Evolutionary conservation across 92 coral and sea anemone genomes (phyloP).

Genomic region (Parazoanthus atlanticus): DNA sequence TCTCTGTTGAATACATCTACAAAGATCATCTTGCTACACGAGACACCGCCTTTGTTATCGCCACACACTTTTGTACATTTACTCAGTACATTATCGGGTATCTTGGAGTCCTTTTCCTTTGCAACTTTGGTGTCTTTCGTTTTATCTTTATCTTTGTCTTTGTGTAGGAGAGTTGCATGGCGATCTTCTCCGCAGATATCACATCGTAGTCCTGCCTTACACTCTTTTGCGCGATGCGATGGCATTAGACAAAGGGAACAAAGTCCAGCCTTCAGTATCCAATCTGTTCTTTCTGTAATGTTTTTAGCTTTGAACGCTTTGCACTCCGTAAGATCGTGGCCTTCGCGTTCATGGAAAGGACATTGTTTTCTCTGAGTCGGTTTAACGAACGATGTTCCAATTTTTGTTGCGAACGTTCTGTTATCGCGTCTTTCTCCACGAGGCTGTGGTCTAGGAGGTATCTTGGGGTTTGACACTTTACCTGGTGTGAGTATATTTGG

Average conservation of each 20-base stretch:
- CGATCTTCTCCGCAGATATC: constrained; percentile 49
- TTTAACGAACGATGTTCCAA: neutral
- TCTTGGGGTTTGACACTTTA: neutral
- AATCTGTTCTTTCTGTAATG: constrained; percentile 50
- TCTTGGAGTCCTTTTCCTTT: constrained; percentile 26
- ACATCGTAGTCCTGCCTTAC: constrained; percentile 51
- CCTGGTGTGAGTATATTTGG: constrained; percentile 36
- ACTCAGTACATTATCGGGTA: constrained; percentile 1
- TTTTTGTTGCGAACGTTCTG: constrained; percentile 7
- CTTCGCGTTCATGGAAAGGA: constrained; percentile 45
- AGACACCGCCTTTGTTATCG: constrained; percentile 23
- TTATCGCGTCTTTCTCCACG: constrained; percentile 4
- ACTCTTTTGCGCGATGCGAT: constrained; percentile 54
- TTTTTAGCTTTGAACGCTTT: constrained; percentile 53
- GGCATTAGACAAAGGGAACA: constrained; percentile 54
- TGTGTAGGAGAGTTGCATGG: constrained; percentile 43
- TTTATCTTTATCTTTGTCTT: constrained; percentile 20
- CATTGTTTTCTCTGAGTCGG: constrained; percentile 32
- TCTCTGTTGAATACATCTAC: constrained; percentile 51
- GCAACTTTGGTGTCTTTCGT: neutral
- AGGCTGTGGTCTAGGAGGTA: neutral
- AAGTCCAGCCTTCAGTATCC: constrained; percentile 54
- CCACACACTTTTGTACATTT: constrained; percentile 45
- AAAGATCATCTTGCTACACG: constrained; percentile 59
- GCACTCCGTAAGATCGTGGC: constrained; percentile 59